Evolutionary conservation across 2,888 invertebrate species (phyloP), one percentile per base, ranked within the genome.

Genomic region (Polydrusus tereticollis): DNA sequence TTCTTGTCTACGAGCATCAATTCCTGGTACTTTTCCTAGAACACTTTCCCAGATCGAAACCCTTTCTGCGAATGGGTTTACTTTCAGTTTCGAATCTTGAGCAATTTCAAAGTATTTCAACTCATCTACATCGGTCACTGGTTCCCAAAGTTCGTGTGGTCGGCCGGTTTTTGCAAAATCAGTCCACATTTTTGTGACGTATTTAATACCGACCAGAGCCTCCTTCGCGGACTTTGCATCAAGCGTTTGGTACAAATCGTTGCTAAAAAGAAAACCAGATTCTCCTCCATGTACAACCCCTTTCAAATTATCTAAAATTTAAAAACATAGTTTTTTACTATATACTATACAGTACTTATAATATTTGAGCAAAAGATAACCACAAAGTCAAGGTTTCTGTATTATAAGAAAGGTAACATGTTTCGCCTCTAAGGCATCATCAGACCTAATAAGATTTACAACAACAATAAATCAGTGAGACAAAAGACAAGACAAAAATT

Each of bases 141-240:
- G 60, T n/a, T 72, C 41, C 72, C 72, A 72, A 21, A 29, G 10
- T 6, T 20, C 23, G 29, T 72, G 67, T 0, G 57, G 63, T n/a
- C 36, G 26, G n/a, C 72, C 63, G 5, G 45, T 58, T n/a, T n/a
- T 8, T n/a, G 72, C 72, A 60, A 72, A 72, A 38, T 58, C 23
- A n/a, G 68, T 36, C 72, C 72, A 72, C 2, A 72, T 63, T 38
- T 52, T 47, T n/a, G 63, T 50, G 2, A 72, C 18, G 18, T 29
- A 29, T 23, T 8, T 23, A 4, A 66, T 29, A 8, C 10, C 67
- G 2, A 20, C 8, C 4, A 21, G 0, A 18, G 20, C 23, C 41
- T 59, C 52, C 18, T 58, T 29, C 4, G 29, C 41, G 26, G 2
- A 0, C 6, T 64, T 20, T 21, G 47, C 23, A 23, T 47, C 47